Evolutionary conservation across 1,140 invertebrate genomes (phyloP), one percentile per base, ranked within the genome.

Genomic region (Cyphomyrmex costatus): DNA sequence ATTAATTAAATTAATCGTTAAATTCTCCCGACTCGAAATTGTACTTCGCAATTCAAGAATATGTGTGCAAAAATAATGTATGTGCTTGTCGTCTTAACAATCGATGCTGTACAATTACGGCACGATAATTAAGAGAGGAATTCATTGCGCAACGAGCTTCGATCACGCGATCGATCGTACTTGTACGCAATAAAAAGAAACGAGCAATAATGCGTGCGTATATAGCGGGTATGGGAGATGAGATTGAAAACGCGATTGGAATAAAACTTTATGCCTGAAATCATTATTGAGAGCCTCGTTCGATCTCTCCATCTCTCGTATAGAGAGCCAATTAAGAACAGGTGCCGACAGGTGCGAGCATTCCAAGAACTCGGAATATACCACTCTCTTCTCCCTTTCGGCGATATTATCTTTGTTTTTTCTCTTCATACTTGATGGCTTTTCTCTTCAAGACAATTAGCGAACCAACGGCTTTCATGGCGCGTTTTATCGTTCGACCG

Each of bases 241-340:
- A 33, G 27, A 77, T 61, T 77, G 58, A 30, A 46, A 61, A 27
- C 56, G 16, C n/a, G 8, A 79, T 79, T 30, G n/a, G 33, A 68
- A 63, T 30, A 19, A 30, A 3, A 24, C 10, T 33, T n/a, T 30
- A 19, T 30, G 7, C 27, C 14, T 66, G 27, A 27, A 79, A 21
- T 53, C n/a, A 10, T 68, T 68, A 56, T 68, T 61, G 42, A 61
- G 19, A 12, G 8, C 10, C 36, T 16, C 2, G 4, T 30, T 33
- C n/a, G 63, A 68, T 56, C 61, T 68, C 46, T 36, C 36, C 36
- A 61, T 24, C 30, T 68, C 24, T 53, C 19, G 8, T 42, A 60
- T 7, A 24, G 3, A n/a, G 8, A 79, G 30, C 61, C 61, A 79
- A 79, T 79, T 68, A 79, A 79, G 33, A 68, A 68, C 46, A 77